Evolutionary conservation across 2,888 invertebrate species (phyloP).

Genomic region (Hyposoter dolosus): DNA sequence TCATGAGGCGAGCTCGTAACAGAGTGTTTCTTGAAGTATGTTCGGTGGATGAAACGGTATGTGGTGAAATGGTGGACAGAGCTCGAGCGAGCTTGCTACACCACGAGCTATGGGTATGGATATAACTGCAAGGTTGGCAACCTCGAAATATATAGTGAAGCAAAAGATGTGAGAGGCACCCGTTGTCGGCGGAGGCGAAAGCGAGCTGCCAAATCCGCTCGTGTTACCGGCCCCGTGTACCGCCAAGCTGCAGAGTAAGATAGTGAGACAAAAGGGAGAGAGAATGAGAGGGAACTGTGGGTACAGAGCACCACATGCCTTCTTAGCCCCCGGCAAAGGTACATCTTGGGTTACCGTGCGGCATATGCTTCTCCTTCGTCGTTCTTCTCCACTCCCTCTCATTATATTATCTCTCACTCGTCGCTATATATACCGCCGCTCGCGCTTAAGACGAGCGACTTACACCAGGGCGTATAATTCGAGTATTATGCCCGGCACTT

Average conservation of each 20-base stretch:
- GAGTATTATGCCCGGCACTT: slow-evolving; percentile 75
- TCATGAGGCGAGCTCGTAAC: neutral
- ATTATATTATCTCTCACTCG: slow-evolving; percentile 54
- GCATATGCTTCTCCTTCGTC: slow-evolving; percentile 63
- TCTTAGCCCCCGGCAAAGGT: slow-evolving; percentile 66
- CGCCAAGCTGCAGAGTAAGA: slow-evolving; percentile 40
- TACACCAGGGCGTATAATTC: slow-evolving; percentile 75
- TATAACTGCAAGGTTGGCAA: slow-evolving; percentile 59
- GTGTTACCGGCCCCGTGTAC: slow-evolving; percentile 72
- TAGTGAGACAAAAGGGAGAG: slow-evolving; percentile 8
- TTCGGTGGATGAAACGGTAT: neutral
- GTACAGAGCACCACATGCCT: slow-evolving; percentile 61
- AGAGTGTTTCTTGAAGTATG: neutral
- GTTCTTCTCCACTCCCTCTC: slow-evolving; percentile 60
- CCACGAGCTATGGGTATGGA: slow-evolving; percentile 5
- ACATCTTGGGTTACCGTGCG: slow-evolving; percentile 70
- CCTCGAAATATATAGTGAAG: slow-evolving; percentile 40
- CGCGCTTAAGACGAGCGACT: slow-evolving; percentile 63
- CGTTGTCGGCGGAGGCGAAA: slow-evolving; percentile 57
- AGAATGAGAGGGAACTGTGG: neutral
- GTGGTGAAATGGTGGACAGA: slow-evolving; percentile 28
- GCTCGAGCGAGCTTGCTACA: neutral
- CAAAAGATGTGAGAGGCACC: slow-evolving; percentile 44
- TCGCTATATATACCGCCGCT: slow-evolving; percentile 48
- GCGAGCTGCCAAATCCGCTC: slow-evolving; percentile 75